Conservation (phyloP, 2,113 vertebrate genomes). For the Ivindomyrus marchei region DNA sequence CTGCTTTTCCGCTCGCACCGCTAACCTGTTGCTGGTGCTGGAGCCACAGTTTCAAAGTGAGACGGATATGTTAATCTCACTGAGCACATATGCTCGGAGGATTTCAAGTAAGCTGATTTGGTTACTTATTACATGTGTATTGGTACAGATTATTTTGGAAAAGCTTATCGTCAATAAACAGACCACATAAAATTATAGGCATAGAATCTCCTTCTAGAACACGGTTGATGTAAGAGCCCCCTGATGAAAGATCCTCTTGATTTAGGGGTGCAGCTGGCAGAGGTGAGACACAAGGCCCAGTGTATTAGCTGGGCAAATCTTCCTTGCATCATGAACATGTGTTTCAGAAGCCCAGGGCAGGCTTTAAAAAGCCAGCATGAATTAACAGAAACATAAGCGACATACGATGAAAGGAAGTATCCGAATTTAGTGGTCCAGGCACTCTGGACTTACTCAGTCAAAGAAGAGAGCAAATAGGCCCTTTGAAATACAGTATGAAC, state of each 20-base stretch:
- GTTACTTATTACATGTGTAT: not conserved
- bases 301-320: not conserved
- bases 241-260: not conserved
- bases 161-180: not conserved
- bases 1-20: not conserved
- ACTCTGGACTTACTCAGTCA: not conserved
- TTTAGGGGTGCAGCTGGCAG: not conserved
- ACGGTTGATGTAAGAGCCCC: not conserved
- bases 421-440: not conserved
- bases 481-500: not conserved
- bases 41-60: not conserved
- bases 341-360: not conserved
- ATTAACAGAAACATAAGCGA: not conserved
- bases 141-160: not conserved
- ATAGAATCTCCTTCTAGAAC: not conserved
- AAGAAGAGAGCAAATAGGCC: not conserved
- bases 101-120: not conserved
- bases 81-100: not conserved
- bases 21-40: not conserved
- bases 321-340: conserved; percentile 1
- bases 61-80: not conserved
- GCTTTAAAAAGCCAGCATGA: not conserved
- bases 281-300: not conserved
- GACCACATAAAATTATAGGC: not conserved
- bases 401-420: not conserved